Base-by-base conservation (phyloP, 2,797 vertebrate genomes). In the Alca torda region DNA sequence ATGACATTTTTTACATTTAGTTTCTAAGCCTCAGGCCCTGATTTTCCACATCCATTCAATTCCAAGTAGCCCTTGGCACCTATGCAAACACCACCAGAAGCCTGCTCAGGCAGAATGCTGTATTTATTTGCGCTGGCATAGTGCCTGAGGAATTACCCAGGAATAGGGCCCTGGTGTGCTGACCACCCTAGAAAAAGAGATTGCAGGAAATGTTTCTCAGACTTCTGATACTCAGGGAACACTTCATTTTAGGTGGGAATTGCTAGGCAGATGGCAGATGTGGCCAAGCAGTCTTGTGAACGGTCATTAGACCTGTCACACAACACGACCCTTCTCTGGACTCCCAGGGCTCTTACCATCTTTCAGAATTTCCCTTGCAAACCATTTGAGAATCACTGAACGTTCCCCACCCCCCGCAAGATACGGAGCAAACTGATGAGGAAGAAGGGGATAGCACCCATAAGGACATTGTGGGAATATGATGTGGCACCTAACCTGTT, bases 71-170 rank as follows among this genome's bases (percentile, higher is more conserved):
- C 73, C 60, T 57, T 80, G 68, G 69, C 72, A 77, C 48, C 45
- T 33, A 6, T 15, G 68, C 72, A 77, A 92, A 16, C 90, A 64
- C 11, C 39, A 48, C 39, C 65, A 86, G 72, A 45, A 85, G 50
- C 33, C 67, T 84, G 51, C 72, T 82, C 39, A 74, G 68, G 72
- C 72, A 83, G 75, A 77, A 77, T 12, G 41, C 48, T 26, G 19
- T 48, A 16, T 84, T 91, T 91, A 64, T 95, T 80, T 92, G 75
- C 78, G 9, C 48, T 93, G 91, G 60, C 69, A 24, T 8, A 19
- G 60, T 60, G 72, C 87, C 82, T 70, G 82, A 94, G 60, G 87
- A 83, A 63, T 89, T 88, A 51, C 28, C 31, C 84, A 75, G 79
- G 85, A 91, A 28, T 14, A 74, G 75, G 60, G 31, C 53, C 28